phyloP scores from a whole-genome alignment of 2,797 vertebrate species.

The Neosilurus hyrtlii region DNA sequence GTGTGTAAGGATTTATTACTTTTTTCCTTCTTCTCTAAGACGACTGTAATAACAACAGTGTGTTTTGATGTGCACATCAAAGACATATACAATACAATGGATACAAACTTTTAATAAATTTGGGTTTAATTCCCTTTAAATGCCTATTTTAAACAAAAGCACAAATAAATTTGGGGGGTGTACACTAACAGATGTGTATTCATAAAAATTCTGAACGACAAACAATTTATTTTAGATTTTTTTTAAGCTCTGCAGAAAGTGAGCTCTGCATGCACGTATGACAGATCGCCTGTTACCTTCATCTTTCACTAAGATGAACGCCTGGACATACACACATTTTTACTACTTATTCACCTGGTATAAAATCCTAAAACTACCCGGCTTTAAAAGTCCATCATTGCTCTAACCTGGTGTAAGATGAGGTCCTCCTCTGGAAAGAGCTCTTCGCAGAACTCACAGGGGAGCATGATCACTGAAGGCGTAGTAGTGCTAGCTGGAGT shows the following conservation, averaged over 20 bases:
- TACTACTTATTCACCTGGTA: not conserved
- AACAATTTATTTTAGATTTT: too few species aligned
- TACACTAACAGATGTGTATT: too few species aligned
- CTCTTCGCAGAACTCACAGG: conserved; percentile 97
- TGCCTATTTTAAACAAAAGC: not conserved
- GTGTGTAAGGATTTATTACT: too few species aligned
- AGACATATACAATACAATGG: too few species aligned
- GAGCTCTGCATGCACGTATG: too few species aligned
- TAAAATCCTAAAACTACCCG: not conserved
- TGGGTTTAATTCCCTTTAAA: not conserved
- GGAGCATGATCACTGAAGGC: conserved; percentile 77
- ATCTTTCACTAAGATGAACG: not conserved
- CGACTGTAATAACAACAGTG: too few species aligned
- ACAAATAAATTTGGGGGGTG: not conserved
- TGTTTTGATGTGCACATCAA: too few species aligned
- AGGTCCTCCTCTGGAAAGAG: conserved; percentile 92
- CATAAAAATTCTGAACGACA: too few species aligned
- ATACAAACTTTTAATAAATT: too few species aligned
- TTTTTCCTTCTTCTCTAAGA: too few species aligned
- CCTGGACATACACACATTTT: not conserved
- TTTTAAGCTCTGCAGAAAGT: too few species aligned
- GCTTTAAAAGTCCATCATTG: not conserved
- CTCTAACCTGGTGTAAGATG: conserved; percentile 90
- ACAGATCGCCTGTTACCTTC: not conserved
- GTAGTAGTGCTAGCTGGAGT: conserved; percentile 54